These are phyloP conservation scores for Nannoperca obscura DNA, from an alignment of 2,797 vertebrate species.

Conservation along the genomic window DNA sequence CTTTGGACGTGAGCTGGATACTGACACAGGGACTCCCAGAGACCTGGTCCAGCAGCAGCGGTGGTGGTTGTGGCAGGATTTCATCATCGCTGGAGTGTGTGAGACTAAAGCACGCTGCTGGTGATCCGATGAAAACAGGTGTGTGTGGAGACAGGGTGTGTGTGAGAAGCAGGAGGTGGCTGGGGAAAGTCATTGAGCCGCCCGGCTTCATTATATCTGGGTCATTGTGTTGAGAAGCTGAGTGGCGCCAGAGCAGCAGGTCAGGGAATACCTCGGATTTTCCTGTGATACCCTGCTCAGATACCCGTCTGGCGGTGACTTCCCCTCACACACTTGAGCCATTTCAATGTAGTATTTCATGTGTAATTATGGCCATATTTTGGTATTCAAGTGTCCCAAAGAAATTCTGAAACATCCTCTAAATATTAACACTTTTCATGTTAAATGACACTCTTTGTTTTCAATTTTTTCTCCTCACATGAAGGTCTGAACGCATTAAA, in stretches of 20 bases:
- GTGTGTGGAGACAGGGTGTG: conserved; percentile 36
- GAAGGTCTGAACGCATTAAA: too few species aligned
- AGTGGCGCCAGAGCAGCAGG: conserved; percentile 58
- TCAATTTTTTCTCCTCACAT: too few species aligned
- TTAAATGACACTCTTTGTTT: too few species aligned
- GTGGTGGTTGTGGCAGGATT: conserved; percentile 1
- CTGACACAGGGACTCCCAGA: conserved; percentile 2
- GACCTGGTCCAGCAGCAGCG: conserved; percentile 6
- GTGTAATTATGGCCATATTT: neutral
- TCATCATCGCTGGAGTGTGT: conserved; percentile 27
- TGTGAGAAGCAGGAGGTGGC: conserved; percentile 42
- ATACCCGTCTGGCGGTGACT: neutral
- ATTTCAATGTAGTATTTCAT: neutral
- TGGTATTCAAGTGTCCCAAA: neutral
- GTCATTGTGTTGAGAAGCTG: conserved; percentile 57
- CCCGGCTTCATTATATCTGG: conserved; percentile 52
- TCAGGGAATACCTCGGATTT: conserved; percentile 45
- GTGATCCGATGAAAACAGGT: conserved; percentile 42
- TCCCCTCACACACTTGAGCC: neutral
- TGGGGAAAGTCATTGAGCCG: conserved; percentile 38
- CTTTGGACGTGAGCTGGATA: conserved; percentile 9
- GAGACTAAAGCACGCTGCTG: conserved; percentile 12
- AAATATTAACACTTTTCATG: neutral
- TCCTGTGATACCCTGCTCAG: neutral
- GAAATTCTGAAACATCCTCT: too few species aligned